Base-by-base conservation (phyloP, 2,888 invertebrate species). In the Lobophora halterata region DNA sequence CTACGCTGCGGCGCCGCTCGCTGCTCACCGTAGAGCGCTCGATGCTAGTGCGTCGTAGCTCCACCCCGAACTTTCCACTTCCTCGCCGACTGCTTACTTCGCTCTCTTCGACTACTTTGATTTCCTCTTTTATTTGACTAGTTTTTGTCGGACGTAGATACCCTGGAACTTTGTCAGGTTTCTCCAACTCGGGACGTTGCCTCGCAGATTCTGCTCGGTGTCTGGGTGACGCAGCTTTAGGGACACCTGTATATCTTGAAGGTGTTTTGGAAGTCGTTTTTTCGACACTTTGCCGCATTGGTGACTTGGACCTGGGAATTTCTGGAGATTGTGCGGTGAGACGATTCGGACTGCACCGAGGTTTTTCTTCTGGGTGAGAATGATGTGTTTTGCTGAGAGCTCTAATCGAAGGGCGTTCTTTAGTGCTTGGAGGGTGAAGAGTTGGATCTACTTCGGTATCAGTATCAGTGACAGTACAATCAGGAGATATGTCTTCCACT, bases 21-120 rank as follows among this genome's bases (percentile, higher is more conserved):
- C 79, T 81, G 46, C 79, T 85, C n/a, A 68, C 65, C 3, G 83
- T 74, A 1, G 80, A 74, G 47, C 87, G 78, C 47, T 89, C 89
- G 4, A 88, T 81, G 53, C 90, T 89, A 1, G 91, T 90, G 40
- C 89, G 85, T 12, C 89, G 88, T 13, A 92, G 76, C 29, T 91
- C 92, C 3, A 93, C 90, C 16, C 93, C 93, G 61, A 93, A 93
- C 61, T 93, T 93, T 1, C 90, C 89, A 26, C 89, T 87, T 11
- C 88, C 85, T 21, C 87, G 76, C 6, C 89, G 75, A 49, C 79
- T 90, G 49, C 88, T 88, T 13, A 89, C 86, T 50, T 80, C 81
- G 7, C 47, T 50, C 27, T 82, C 81, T 11, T 83, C 83, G 2
- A 57, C 36, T 5, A 58, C 36, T 36, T 75, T 79, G 1, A 63